phyloP scores from a whole-genome alignment of 2,113 vertebrate species.

The Cygnus buccinator region DNA sequence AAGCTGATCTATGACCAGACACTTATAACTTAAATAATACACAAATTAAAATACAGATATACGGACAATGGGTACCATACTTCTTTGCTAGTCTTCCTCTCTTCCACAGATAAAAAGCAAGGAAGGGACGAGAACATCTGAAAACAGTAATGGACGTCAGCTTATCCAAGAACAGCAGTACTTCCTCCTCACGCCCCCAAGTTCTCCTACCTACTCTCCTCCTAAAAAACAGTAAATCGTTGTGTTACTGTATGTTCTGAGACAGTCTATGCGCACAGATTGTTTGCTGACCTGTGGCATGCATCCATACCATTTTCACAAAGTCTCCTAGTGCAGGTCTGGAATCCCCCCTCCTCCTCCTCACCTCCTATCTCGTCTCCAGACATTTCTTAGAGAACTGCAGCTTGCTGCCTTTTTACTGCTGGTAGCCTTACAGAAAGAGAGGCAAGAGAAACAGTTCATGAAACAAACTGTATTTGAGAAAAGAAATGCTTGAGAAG shows the following conservation, averaged over 20 bases:
- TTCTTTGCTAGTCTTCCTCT: neutral
- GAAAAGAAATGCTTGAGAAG: neutral
- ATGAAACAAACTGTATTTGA: neutral
- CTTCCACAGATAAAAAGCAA: neutral
- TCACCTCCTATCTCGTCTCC: neutral
- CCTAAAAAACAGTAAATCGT: too few species aligned
- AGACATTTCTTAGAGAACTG: neutral
- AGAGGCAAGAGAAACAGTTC: neutral
- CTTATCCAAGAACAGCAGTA: neutral
- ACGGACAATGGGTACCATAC: too few species aligned
- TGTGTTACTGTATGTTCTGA: neutral
- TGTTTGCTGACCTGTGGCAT: neutral
- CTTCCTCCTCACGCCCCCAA: too few species aligned
- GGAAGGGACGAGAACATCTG: neutral
- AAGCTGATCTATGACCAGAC: neutral
- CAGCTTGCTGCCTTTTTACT: neutral
- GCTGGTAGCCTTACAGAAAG: neutral
- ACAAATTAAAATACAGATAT: neutral
- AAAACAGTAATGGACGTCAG: neutral
- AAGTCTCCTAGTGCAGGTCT: neutral
- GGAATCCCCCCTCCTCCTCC: neutral
- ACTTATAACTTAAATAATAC: neutral
- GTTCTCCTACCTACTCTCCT: neutral
- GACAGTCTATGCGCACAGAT: neutral
- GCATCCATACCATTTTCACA: neutral